Conservation (phyloP, 2,888 invertebrate genomes). For the Trichopoda pennipes region DNA sequence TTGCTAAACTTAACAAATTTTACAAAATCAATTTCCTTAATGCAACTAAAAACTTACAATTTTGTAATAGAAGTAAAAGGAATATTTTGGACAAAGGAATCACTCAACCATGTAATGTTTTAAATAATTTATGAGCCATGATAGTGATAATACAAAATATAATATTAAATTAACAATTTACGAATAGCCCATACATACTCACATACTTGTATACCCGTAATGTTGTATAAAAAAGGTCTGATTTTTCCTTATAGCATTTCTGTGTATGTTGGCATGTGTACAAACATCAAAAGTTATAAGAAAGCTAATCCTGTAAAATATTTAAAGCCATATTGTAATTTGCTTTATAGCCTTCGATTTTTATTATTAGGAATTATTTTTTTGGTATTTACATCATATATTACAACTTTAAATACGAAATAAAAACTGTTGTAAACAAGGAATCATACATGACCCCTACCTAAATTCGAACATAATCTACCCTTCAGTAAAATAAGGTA, state of each 20-base stretch:
- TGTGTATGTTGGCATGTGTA: not conserved
- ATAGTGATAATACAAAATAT: conserved; percentile 54
- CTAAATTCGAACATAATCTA: no score
- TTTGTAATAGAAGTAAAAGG: conserved; percentile 49
- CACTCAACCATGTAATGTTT: conserved; percentile 49
- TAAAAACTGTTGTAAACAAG: no score
- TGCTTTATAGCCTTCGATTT: conserved; percentile 46
- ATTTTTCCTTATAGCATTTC: not conserved
- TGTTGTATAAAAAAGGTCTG: conserved; percentile 4
- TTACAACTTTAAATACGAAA: not conserved
- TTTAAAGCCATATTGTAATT: conserved; percentile 44
- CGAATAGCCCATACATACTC: not conserved
- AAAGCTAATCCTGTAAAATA: conserved; percentile 44
- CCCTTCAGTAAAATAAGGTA: no score
- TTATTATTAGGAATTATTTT: not conserved
- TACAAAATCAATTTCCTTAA: conserved; percentile 53
- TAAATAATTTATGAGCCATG: conserved; percentile 64
- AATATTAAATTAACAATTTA: conserved; percentile 42
- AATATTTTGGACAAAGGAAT: conserved; percentile 44
- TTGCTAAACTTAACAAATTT: conserved; percentile 18
- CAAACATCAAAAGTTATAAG: not conserved
- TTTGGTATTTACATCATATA: not conserved
- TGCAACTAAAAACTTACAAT: conserved; percentile 17
- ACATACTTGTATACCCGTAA: conserved; percentile 36
- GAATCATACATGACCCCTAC: no score